Evolutionary conservation across 1,140 invertebrate species (phyloP).

Genomic region (Panonychus citri): DNA sequence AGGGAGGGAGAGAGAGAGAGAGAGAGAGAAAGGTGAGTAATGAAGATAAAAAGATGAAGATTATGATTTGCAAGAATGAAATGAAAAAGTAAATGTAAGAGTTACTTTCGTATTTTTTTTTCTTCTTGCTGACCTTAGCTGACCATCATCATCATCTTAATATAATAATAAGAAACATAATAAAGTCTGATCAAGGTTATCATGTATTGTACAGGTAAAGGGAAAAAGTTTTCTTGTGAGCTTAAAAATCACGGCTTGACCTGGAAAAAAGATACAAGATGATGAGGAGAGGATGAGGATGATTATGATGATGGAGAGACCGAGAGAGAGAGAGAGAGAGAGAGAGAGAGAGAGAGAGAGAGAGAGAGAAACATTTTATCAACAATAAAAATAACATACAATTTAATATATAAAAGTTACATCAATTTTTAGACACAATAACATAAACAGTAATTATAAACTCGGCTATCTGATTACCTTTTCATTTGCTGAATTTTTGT

Average conservation of each 20-base stretch:
- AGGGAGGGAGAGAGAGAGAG: not conserved
- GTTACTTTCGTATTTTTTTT: not conserved
- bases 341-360: not conserved
- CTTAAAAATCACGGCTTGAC: conserved; percentile 1
- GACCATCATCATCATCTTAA: not conserved
- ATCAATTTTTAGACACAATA: no score
- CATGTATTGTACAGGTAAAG: not conserved
- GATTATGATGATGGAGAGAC: not conserved
- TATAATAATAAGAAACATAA: not conserved
- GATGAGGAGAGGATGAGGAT: not conserved
- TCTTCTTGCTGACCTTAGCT: not conserved
- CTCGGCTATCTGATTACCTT: no score
- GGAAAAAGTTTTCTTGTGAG: not conserved
- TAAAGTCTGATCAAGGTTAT: not conserved
- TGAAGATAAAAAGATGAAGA: not conserved
- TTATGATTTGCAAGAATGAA: not conserved
- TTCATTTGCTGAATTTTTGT: no score
- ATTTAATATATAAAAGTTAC: no score
- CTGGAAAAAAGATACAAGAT: not conserved
- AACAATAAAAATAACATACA: no score
- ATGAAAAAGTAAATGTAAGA: not conserved
- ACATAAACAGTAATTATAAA: no score
- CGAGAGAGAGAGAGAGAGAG: not conserved
- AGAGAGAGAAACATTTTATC: not conserved
- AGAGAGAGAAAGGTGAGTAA: not conserved